phyloP scores from a whole-genome alignment of 2,797 vertebrate species.

The Emydoidea blandingii region DNA sequence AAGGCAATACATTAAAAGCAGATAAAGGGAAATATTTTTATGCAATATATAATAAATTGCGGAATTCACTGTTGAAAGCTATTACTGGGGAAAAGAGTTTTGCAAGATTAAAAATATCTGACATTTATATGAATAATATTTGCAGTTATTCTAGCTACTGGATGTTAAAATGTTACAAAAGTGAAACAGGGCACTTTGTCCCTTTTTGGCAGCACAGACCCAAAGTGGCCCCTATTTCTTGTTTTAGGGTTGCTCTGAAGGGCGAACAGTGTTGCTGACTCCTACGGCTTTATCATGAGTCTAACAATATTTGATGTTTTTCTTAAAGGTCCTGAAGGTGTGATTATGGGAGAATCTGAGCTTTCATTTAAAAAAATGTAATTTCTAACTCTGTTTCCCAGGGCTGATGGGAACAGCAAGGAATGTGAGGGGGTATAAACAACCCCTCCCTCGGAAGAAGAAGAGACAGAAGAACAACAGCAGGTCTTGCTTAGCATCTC shows the following conservation, averaged over 20 bases:
- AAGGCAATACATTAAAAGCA: not conserved
- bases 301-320: not conserved
- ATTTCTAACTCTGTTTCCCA: not conserved
- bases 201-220: not conserved
- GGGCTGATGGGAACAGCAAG: not conserved
- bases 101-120: conserved; percentile 4
- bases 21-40: conserved; percentile 19
- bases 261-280: fast-evolving
- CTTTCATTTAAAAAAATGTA: not conserved
- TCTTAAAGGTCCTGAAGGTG: not conserved
- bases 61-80: conserved; percentile 1
- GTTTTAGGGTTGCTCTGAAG: not conserved
- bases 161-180: not conserved
- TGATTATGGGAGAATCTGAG: not conserved
- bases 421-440: fast-evolving
- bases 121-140: not conserved
- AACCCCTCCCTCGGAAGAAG: not conserved
- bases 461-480: not conserved
- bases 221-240: fast-evolving
- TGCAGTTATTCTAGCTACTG: not conserved
- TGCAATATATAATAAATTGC: conserved; percentile 28
- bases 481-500: not conserved
- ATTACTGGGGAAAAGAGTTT: not conserved
- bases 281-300: not conserved
- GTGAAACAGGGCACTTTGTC: not conserved